Conservation (phyloP, 2,797 vertebrate genomes). For the Octomys mimax region DNA sequence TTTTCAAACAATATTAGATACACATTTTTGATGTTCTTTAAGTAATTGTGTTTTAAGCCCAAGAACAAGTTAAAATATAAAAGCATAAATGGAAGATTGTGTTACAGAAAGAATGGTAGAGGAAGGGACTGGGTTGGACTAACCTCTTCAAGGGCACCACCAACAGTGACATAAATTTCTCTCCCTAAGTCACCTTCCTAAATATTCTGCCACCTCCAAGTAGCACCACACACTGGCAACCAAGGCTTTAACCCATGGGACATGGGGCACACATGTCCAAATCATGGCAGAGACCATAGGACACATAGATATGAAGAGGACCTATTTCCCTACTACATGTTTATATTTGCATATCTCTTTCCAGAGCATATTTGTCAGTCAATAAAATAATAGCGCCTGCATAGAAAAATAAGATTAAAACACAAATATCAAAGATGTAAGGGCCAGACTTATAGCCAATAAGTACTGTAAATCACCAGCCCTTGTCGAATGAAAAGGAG, state of each 20-base stretch:
- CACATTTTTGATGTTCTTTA: neutral
- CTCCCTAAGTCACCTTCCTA: neutral
- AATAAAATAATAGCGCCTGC: neutral
- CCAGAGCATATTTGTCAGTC: neutral
- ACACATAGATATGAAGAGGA: neutral
- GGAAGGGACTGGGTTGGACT: neutral
- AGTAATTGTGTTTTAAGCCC: neutral
- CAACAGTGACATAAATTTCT: neutral
- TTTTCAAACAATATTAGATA: neutral
- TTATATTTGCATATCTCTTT: neutral
- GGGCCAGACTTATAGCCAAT: neutral
- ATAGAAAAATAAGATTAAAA: constrained; percentile 1
- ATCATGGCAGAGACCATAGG: no score
- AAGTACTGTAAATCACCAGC: neutral
- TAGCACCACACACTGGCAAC: neutral
- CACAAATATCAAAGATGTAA: constrained; percentile 32
- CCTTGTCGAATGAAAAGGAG: neutral
- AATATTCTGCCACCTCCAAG: neutral
- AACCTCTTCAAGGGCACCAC: neutral
- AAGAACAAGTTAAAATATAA: neutral
- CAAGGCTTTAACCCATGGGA: neutral
- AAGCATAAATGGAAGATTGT: neutral
- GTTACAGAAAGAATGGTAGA: neutral
- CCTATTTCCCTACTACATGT: neutral
- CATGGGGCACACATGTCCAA: neutral